These are phyloP conservation scores for Sterrhoptilus dennistouni DNA, from an alignment of 2,113 vertebrate genomes.

Conservation along the genomic window DNA sequence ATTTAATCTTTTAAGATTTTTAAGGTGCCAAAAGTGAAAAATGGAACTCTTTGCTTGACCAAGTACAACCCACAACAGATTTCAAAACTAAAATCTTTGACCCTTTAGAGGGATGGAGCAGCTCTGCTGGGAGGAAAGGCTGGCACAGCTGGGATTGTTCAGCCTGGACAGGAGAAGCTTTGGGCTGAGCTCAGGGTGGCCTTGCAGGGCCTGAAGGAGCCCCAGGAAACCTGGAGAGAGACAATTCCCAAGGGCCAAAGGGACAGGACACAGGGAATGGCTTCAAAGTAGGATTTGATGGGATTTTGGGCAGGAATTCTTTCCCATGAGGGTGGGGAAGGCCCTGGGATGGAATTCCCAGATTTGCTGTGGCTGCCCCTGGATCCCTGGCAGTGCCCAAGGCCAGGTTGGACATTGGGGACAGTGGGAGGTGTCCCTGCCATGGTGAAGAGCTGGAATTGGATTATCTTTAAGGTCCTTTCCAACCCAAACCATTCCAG, in stretches of 20 bases:
- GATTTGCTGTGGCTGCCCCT: neutral
- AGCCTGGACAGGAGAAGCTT: too few relatives aligned
- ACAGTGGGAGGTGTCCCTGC: neutral
- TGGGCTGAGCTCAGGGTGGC: too few relatives aligned
- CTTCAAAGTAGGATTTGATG: too few relatives aligned
- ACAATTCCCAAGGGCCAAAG: too few relatives aligned
- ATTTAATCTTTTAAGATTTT: neutral
- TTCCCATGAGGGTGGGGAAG: too few relatives aligned
- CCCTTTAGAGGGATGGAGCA: neutral
- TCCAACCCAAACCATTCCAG: neutral
- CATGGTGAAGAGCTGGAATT: neutral
- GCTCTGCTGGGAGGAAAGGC: neutral
- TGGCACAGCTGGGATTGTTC: too few relatives aligned
- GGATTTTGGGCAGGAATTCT: fast-evolving
- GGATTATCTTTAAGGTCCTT: neutral
- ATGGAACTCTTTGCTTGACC: neutral
- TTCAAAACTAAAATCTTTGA: too few relatives aligned
- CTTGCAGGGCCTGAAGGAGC: too few relatives aligned
- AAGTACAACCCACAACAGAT: neutral
- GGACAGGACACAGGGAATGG: too few relatives aligned
- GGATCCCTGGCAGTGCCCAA: neutral
- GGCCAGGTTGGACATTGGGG: neutral
- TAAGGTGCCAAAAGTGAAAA: neutral
- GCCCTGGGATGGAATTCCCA: neutral
- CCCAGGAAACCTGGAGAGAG: too few relatives aligned